Percentiles rank a stretch among this genome's conserved stretches.
phyloP scores from a whole-genome alignment of 2,888 invertebrate genomes.

The Nomada hirtipes region DNA sequence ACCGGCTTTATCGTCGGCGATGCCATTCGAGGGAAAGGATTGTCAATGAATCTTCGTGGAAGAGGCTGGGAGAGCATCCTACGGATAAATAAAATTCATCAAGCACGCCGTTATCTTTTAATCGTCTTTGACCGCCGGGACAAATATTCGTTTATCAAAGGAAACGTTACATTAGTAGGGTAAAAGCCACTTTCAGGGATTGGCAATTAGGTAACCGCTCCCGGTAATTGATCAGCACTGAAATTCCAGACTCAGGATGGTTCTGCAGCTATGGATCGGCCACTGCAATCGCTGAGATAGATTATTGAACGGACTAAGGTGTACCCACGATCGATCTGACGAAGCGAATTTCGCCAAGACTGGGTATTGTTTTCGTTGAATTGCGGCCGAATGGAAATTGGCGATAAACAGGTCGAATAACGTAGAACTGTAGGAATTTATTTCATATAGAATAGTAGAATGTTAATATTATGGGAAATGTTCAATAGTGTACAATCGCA shows the following conservation, averaged over 20 bases:
- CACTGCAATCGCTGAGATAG: slow-evolving; percentile 33
- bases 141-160: slow-evolving; percentile 47
- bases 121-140: slow-evolving; percentile 7
- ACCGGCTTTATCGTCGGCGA: neutral
- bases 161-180: slow-evolving; percentile 44
- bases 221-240: slow-evolving; percentile 55
- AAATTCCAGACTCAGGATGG: slow-evolving; percentile 58
- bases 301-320: slow-evolving; percentile 20
- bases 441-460: no score
- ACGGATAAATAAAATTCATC: slow-evolving; percentile 14
- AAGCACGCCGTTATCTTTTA: slow-evolving; percentile 13
- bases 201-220: slow-evolving; percentile 57
- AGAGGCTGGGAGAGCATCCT: neutral
- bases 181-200: slow-evolving; percentile 55
- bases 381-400: neutral
- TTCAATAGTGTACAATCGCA: no score
- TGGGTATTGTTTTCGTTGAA: neutral
- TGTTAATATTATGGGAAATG: no score
- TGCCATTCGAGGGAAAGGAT: neutral
- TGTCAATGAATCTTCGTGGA: slow-evolving; percentile 2
- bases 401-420: neutral
- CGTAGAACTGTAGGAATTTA: neutral
- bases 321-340: slow-evolving; percentile 41
- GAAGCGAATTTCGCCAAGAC: slow-evolving; percentile 21
- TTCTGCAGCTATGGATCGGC: slow-evolving; percentile 25